Conservation (phyloP, 2,113 vertebrate species). For the Hippocampus abdominalis region DNA sequence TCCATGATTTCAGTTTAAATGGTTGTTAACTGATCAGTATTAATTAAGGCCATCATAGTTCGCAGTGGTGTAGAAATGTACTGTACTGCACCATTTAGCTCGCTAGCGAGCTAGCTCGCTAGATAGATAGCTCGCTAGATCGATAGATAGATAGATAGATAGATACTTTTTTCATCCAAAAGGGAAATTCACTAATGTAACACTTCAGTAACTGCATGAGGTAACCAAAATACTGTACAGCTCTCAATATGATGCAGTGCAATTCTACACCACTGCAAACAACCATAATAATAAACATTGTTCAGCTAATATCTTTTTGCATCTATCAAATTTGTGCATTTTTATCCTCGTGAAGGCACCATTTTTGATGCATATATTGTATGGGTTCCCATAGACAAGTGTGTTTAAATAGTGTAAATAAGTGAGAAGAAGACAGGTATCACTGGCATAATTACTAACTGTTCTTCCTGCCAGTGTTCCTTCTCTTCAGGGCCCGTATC, state of each 20-base stretch:
- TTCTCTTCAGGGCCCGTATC: slow-evolving; percentile 67
- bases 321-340: neutral
- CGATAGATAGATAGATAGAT: no score
- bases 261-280: neutral
- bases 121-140: no score
- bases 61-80: neutral
- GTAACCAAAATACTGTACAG: no score
- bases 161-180: no score
- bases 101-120: no score
- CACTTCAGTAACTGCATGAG: no score
- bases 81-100: neutral
- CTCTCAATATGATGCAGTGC: neutral
- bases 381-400: neutral
- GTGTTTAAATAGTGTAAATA: neutral
- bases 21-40: neutral
- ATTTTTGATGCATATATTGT: neutral
- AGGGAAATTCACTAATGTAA: no score
- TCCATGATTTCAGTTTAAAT: no score
- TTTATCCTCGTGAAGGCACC: neutral
- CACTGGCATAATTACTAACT: slow-evolving; percentile 20
- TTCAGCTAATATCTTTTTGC: neutral
- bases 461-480: slow-evolving; percentile 46
- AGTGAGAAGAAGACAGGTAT: neutral
- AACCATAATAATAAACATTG: neutral
- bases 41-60: neutral